A percentile compares a stretch with the other conserved stretches of the same genome.
Conservation (phyloP, 2,113 vertebrate species). For the Hippocampus mohnikei region DNA sequence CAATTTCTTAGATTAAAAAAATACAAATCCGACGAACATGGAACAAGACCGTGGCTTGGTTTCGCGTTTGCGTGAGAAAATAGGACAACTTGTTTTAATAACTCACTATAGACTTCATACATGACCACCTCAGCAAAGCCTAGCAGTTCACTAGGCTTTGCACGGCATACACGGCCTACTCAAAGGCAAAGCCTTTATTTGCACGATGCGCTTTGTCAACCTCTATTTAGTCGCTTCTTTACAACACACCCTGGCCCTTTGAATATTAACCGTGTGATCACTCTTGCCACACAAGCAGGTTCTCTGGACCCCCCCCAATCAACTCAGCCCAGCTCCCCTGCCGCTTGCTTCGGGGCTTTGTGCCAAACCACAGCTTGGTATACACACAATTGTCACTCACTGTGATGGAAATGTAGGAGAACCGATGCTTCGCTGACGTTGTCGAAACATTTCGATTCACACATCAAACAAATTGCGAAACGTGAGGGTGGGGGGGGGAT, state of each 20-base stretch:
- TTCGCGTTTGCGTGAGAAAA: conserved; percentile 41
- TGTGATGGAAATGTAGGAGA: conserved; percentile 28
- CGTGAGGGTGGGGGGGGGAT: too few species aligned
- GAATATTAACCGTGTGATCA: conserved; percentile 78
- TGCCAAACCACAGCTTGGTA: conserved; percentile 45
- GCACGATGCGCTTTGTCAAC: conserved; percentile 69
- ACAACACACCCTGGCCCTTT: conserved; percentile 64
- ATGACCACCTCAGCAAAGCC: conserved; percentile 61
- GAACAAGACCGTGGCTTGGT: conserved; percentile 14
- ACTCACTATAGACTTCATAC: conserved; percentile 65
- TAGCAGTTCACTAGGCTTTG: conserved; percentile 41
- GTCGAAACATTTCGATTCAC: background rate
- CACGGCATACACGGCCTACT: conserved; percentile 70
- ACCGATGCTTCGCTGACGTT: background rate
- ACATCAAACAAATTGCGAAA: background rate
- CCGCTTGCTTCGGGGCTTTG: conserved; percentile 42
- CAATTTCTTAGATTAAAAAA: background rate
- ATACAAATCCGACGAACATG: background rate
- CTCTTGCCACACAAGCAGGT: conserved; percentile 73
- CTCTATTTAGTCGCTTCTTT: conserved; percentile 70
- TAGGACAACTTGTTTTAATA: conserved; percentile 60
- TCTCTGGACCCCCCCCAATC: conserved; percentile 48
- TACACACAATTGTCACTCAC: conserved; percentile 38
- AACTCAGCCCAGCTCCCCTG: conserved; percentile 33
- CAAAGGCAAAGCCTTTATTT: conserved; percentile 65